Evolutionary conservation across 1,140 invertebrate genomes (phyloP).

Genomic region (Trichonephila clavipes): DNA sequence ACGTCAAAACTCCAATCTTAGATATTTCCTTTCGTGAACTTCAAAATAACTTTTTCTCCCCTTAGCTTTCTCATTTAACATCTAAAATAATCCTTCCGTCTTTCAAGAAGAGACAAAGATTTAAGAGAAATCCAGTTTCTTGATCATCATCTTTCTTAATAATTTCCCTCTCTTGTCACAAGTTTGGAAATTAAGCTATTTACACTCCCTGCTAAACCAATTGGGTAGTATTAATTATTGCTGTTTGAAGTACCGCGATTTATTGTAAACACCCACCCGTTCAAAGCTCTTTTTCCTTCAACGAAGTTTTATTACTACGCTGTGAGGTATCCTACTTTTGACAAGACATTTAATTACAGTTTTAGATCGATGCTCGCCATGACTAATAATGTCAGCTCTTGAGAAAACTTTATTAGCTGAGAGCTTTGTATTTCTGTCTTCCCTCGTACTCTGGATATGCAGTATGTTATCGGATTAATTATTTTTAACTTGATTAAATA

Average conservation of each 20-base stretch:
- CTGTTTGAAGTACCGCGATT: conserved; percentile 17
- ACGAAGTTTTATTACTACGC: background rate
- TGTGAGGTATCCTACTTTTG: background rate
- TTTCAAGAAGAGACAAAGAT: conserved; percentile 2
- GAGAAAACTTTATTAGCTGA: background rate
- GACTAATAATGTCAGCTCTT: background rate
- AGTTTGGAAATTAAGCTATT: conserved; percentile 38
- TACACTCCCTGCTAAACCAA: conserved; percentile 25
- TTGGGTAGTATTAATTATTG: conserved; percentile 47
- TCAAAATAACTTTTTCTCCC: background rate
- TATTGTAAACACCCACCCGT: conserved; percentile 15
- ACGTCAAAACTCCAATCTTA: conserved; percentile 8
- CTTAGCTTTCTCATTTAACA: conserved; percentile 7
- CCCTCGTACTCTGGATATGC: background rate
- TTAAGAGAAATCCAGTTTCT: conserved; percentile 10
- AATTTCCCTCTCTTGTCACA: conserved; percentile 37
- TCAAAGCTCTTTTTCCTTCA: conserved; percentile 14
- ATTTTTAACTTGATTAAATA: background rate
- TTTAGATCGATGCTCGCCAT: background rate
- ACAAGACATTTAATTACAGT: conserved; percentile 24
- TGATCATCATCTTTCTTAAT: conserved; percentile 46
- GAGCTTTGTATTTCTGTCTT: background rate
- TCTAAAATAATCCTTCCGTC: conserved; percentile 11
- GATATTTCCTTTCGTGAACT: background rate
- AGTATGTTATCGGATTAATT: background rate